Conservation (phyloP, 2,888 invertebrate species). For the Cynaeus angustus region DNA sequence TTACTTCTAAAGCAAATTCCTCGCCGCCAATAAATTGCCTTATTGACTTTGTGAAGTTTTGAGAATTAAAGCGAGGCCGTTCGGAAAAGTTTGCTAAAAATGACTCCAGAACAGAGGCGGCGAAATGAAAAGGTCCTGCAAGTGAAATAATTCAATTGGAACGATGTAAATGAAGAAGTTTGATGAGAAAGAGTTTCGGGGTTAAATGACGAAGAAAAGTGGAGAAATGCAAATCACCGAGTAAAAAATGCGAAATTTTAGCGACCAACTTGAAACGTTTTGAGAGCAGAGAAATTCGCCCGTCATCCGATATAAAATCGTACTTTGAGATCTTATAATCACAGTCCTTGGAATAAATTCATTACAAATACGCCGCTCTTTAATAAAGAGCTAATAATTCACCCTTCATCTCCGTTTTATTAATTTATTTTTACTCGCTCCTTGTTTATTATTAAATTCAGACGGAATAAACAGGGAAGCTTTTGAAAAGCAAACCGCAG, state of each 20-base stretch:
- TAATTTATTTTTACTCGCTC: constrained; percentile 17
- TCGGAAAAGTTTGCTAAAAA: constrained; percentile 4
- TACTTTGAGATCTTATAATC: not conserved
- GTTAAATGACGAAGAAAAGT: constrained; percentile 25
- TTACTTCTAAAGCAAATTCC: not conserved
- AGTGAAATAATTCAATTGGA: not conserved
- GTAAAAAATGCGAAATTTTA: not conserved
- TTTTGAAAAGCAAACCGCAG: constrained; percentile 1
- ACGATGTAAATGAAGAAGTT: not conserved
- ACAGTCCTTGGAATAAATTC: constrained; percentile 12
- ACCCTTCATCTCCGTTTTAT: constrained; percentile 22
- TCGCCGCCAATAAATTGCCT: constrained; percentile 11
- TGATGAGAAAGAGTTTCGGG: no score
- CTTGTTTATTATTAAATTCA: constrained; percentile 31
- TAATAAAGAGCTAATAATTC: constrained; percentile 31
- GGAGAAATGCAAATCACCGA: not conserved
- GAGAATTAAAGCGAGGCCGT: no score
- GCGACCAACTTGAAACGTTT: not conserved
- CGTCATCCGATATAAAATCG: not conserved
- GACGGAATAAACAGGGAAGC: not conserved
- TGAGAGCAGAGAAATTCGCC: not conserved
- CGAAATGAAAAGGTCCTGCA: not conserved
- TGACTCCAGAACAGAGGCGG: not conserved
- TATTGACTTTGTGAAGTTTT: constrained; percentile 1
- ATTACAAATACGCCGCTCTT: constrained; percentile 19